Conservation (phyloP, 2,888 invertebrate species). For the Tipula unca region DNA sequence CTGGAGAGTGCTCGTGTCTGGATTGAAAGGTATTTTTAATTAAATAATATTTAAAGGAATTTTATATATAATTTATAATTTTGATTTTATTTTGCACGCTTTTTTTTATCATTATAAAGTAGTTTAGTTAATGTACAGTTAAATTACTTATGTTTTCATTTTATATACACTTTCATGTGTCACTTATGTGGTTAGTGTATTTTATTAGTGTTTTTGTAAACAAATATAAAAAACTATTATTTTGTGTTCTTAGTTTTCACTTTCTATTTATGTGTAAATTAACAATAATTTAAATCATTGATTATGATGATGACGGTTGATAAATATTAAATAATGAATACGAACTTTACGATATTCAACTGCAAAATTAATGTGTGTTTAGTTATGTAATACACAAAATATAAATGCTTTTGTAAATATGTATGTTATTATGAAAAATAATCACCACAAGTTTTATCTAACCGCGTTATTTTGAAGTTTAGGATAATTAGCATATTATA, state of each 20-base stretch:
- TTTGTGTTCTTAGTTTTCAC: not conserved
- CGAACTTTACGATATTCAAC: not conserved
- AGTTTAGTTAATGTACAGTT: not conserved
- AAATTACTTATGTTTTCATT: not conserved
- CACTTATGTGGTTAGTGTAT: not conserved
- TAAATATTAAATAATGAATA: not conserved
- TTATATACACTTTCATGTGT: not conserved
- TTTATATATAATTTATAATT: constrained; percentile 14
- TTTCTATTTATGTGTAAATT: not conserved
- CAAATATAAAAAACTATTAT: not conserved
- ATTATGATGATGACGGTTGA: not conserved
- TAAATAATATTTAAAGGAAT: not conserved
- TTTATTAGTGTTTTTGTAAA: not conserved
- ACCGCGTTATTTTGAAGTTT: too few relatives aligned
- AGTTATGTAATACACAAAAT: not conserved
- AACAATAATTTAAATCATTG: not conserved
- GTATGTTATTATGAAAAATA: not conserved
- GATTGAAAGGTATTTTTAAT: constrained; percentile 61
- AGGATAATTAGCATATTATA: too few relatives aligned
- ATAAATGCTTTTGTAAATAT: not conserved
- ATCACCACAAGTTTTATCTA: too few relatives aligned
- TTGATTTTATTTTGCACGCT: constrained; percentile 14
- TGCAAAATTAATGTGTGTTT: not conserved
- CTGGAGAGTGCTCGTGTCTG: constrained; percentile 80
- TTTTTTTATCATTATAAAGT: not conserved